phyloP scores from a whole-genome alignment of 2,888 invertebrate species.

The Malacosoma neustria region DNA sequence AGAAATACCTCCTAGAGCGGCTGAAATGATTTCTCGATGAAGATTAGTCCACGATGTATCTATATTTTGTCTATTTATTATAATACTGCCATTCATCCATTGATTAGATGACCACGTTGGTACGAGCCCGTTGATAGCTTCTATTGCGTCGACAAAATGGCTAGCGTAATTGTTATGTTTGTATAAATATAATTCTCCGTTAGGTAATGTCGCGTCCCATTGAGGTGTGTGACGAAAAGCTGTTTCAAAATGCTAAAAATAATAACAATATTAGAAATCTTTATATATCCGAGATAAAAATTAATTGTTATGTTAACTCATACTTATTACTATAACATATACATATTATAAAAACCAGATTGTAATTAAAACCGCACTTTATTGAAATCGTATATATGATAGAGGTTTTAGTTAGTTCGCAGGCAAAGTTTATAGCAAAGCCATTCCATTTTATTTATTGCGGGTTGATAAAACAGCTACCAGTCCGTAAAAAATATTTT shows the following conservation, averaged over 20 bases:
- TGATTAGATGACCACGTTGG: slow-evolving; percentile 40
- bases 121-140: slow-evolving; percentile 21
- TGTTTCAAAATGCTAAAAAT: slow-evolving; percentile 44
- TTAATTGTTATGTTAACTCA: no score
- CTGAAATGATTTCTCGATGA: slow-evolving; percentile 57
- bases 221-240: slow-evolving; percentile 64
- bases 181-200: slow-evolving; percentile 42
- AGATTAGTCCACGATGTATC: slow-evolving; percentile 75
- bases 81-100: slow-evolving; percentile 39
- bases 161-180: slow-evolving; percentile 76
- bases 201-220: slow-evolving; percentile 54
- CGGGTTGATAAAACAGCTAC: no score
- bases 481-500: no score
- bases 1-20: slow-evolving; percentile 64
- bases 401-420: no score
- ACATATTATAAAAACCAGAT: no score
- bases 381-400: no score
- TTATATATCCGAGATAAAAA: no score
- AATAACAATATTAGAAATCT: slow-evolving; percentile 1
- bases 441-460: no score
- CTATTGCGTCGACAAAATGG: slow-evolving; percentile 40
- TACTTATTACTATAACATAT: no score
- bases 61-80: slow-evolving; percentile 65
- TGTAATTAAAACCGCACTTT: no score
- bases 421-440: no score